Percentiles rank a stretch among this genome's conserved stretches.
phyloP scores from a whole-genome alignment of 2,797 vertebrate species.

The Prionace glauca region DNA sequence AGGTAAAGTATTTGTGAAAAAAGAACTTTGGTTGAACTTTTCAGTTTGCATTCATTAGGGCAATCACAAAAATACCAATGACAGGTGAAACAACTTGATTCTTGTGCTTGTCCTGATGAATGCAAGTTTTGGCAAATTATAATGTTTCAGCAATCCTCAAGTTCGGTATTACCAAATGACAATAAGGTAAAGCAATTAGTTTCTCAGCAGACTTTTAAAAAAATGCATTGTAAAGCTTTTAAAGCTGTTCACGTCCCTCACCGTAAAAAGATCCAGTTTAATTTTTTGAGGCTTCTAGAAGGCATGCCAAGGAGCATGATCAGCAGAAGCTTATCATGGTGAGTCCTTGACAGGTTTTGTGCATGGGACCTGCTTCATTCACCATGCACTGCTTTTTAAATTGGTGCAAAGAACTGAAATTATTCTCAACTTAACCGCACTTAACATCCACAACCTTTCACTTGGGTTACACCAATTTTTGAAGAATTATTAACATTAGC shows the following conservation, averaged over 20 bases:
- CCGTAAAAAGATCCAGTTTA: not conserved
- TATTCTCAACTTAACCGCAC: not conserved
- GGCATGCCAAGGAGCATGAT: not conserved
- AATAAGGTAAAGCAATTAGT: not conserved
- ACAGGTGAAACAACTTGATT: too few relatives aligned
- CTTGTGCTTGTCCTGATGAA: too few relatives aligned
- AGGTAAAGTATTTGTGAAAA: too few relatives aligned
- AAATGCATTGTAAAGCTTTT: too few relatives aligned
- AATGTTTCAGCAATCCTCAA: too few relatives aligned
- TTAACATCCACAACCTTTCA: not conserved
- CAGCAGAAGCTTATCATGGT: not conserved
- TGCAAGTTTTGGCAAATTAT: too few relatives aligned
- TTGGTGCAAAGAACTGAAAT: not conserved
- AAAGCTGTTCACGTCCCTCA: too few relatives aligned
- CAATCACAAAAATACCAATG: too few relatives aligned
- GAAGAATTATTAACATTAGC: not conserved
- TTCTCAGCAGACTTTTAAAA: too few relatives aligned
- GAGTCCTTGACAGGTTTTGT: not conserved
- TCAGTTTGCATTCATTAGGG: too few relatives aligned
- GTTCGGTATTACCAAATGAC: too few relatives aligned
- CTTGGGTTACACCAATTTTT: not conserved
- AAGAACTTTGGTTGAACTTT: too few relatives aligned
- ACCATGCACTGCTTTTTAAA: not conserved
- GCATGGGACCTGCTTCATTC: not conserved
- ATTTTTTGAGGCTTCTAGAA: not conserved